Evolutionary conservation across 2,888 invertebrate species (phyloP), one percentile per base, ranked within the genome.

Genomic region (Dione vanillae): DNA sequence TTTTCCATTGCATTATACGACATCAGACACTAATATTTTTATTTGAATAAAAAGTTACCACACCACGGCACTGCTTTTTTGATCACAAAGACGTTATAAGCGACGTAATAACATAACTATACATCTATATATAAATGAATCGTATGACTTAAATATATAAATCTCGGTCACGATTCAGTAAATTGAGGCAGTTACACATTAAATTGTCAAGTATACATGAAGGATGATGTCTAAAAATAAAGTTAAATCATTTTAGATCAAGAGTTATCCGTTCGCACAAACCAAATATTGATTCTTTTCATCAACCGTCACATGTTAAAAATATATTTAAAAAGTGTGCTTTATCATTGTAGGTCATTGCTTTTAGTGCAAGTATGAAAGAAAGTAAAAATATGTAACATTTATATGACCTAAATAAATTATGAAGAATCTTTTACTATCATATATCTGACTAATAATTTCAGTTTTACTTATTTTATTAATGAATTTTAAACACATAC

Each of bases 1-100:
- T 64, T 62, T 71, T 67, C 67, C 67, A 45, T 41, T 20, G 41
- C 56, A 27, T 43, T 71, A 61, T 47, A 43, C 40, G 41, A 19
- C 2, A 20, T n/a, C 35, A 19, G 47, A 49, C 64, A 67, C 62
- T 71, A 64, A 71, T 64, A 11, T 61, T 35, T 35, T 45, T 61
- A 61, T 61, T 61, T 61, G 45, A 61, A 35, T 35, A 61, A 16
- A 20, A 61, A 45, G n/a, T 45, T 45, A 35, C 43, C 61, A 45
- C 20, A 27, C 16, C 45, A 45, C 45, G 16, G 45, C 11, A 20
- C 27, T n/a, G 11, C 45, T 61, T n/a, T n/a, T n/a, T 61, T 61
- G 61, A 61, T 45, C 45, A 45, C 2, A 45, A 61, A 27, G 27
- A 10, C 27, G 35, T 61, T 45, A 27, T 61, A n/a, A 61, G 14